Conservation (phyloP, 2,797 vertebrate species). For the Cyprinella venusta region DNA sequence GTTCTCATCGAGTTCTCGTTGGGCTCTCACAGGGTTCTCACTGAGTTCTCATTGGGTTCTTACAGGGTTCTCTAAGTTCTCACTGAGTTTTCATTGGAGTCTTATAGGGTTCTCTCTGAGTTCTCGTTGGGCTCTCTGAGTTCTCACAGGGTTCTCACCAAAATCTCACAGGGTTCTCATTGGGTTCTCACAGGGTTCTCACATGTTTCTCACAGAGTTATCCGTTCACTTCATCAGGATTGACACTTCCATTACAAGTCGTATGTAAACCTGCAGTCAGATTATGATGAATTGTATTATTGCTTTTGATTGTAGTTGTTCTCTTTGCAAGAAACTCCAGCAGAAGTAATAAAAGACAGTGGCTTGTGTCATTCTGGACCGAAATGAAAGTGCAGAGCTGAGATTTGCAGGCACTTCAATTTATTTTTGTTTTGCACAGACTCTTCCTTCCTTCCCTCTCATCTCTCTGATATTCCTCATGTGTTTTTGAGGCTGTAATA, state of each 20-base stretch:
- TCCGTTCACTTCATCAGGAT: background rate
- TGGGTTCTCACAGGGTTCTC: background rate
- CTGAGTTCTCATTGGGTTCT: rapidly evolving
- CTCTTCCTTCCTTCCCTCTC: conserved; percentile 5
- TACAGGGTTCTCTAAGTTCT: rapidly evolving
- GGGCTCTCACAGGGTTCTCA: background rate
- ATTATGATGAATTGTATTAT: conserved; percentile 69
- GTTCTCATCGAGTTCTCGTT: background rate
- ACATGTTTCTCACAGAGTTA: background rate
- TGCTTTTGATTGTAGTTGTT: conserved; percentile 35
- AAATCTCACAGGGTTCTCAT: background rate
- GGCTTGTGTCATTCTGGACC: background rate
- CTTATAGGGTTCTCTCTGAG: rapidly evolving
- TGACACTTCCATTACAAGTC: background rate
- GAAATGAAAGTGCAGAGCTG: conserved; percentile 38
- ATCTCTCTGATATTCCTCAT: conserved; percentile 34
- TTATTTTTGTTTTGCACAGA: conserved; percentile 21
- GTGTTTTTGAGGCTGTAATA: conserved; percentile 67
- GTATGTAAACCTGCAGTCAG: conserved; percentile 61
- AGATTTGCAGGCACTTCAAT: conserved; percentile 51
- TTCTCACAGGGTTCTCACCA: background rate
- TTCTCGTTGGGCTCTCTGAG: background rate
- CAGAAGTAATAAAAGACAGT: conserved; percentile 63
- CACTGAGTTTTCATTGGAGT: rapidly evolving
- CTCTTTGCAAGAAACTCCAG: conserved; percentile 57